phyloP scores from a whole-genome alignment of 2,888 invertebrate species.

The Vesta saturnalis region DNA sequence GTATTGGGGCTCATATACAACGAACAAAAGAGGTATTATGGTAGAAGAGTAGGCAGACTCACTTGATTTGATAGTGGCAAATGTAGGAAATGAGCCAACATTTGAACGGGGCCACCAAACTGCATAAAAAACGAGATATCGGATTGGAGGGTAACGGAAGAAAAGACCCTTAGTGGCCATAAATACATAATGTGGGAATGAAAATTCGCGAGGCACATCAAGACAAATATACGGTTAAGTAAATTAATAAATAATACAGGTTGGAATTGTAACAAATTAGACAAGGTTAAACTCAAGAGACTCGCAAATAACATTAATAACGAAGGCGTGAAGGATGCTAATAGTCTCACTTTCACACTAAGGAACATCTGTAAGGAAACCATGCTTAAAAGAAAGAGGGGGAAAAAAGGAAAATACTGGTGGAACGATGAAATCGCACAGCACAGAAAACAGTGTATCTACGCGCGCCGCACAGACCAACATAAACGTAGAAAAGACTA shows the following conservation, averaged over 20 bases:
- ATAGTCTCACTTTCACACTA: neutral
- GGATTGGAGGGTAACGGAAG: neutral
- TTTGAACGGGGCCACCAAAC: neutral
- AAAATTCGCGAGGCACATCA: neutral
- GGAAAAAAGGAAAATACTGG: neutral
- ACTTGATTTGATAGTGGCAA: neutral
- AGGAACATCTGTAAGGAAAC: neutral
- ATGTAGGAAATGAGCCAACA: neutral
- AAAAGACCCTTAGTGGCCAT: neutral
- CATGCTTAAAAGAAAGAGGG: neutral
- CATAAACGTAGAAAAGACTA: neutral
- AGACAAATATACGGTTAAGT: neutral
- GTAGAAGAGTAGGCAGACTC: neutral
- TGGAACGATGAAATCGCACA: neutral
- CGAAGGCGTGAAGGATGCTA: neutral
- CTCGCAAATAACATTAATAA: neutral
- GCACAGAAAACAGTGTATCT: neutral
- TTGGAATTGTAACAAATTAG: neutral
- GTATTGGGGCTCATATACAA: neutral
- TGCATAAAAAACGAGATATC: neutral
- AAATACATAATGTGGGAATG: neutral
- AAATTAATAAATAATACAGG: neutral
- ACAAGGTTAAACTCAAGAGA: neutral
- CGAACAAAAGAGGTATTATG: neutral
- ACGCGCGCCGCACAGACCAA: neutral